These are phyloP conservation scores for Zaprionus gabonicus DNA, from an alignment of 1,140 invertebrate species.

Conservation along the genomic window DNA sequence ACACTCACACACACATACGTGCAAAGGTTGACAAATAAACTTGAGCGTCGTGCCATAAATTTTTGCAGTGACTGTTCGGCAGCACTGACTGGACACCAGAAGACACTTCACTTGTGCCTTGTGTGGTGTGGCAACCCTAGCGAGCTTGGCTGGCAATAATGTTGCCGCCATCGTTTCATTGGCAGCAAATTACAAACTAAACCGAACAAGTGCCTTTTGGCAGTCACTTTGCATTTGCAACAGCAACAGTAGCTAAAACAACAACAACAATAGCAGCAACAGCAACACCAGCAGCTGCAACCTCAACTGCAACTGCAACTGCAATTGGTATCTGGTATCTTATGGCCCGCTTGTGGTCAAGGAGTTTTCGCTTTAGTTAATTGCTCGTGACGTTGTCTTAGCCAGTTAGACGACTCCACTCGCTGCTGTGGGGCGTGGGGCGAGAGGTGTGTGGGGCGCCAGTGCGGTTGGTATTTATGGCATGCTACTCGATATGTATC, in stretches of 20 bases:
- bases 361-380: constrained; percentile 78
- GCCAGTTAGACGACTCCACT: constrained; percentile 25
- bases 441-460: not conserved
- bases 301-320: constrained; percentile 14
- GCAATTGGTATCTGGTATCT: constrained; percentile 31
- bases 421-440: constrained; percentile 13
- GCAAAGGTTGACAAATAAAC: constrained; percentile 68
- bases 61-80: constrained; percentile 38
- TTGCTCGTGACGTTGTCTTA: constrained; percentile 75
- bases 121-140: constrained; percentile 60
- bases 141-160: constrained; percentile 31
- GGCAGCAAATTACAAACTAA: constrained; percentile 53
- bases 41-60: constrained; percentile 57
- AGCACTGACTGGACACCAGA: not conserved
- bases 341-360: constrained; percentile 64
- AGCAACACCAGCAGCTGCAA: not conserved
- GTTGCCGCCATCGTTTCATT: constrained; percentile 62
- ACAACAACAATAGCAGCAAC: not conserved
- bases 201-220: constrained; percentile 55
- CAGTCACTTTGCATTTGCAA: constrained; percentile 47
- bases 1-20: constrained; percentile 12
- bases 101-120: constrained; percentile 30
- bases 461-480: constrained; percentile 59
- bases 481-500: constrained; percentile 37
- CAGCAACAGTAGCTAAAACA: not conserved